Base-by-base conservation (phyloP, 2,113 vertebrate genomes). In the Oryzias melastigma region DNA sequence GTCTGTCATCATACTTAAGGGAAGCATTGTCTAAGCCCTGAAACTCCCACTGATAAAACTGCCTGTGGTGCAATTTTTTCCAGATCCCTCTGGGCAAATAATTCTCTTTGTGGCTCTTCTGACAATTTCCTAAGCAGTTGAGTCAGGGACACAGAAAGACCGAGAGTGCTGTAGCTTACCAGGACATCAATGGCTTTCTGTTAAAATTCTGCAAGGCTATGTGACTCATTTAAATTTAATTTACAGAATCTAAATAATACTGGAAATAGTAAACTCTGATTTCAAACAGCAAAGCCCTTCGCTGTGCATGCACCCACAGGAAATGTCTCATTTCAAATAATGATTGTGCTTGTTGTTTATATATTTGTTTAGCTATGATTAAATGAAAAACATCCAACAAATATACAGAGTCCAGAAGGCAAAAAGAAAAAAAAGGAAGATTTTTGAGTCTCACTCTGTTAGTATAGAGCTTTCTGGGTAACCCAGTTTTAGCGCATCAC, bases 71-170 rank as follows among this genome's bases (percentile, higher is more conserved):
- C 83, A 85, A 74, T 90, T 89, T 91, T 79, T 80, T 20, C 67
- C 77, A 68, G 76, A 84, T 82, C 85, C 90, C 85, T 67, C 45
- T 73, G 85, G 89, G 83, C 75, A 80, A 66, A 90, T 89, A 90
- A 89, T 84, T 90, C 88, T 90, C 82, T 82, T 86, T 88, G 85
- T 82, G 87, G 81, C 86, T 75, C 85, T 81, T 78, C 86, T 87
- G 84, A 84, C 88, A 91, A 90, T 90, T 88, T 84, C 74, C 82
- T 81, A 88, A 89, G 88, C 78, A 81, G 78, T 85, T 69, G 75
- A 83, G 72, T 79, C 68, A 22, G 65, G 62, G 68, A 74, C 70
- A 69, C 53, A 51, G 64, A n/a, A 73, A 62, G 77, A 83, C 58
- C 73, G 77, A 60, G 73, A 60, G 82, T 52, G 65, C 71, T 58